Evolutionary conservation across 2,113 vertebrate species (phyloP).

Genomic region (Triplophysa tibetana): DNA sequence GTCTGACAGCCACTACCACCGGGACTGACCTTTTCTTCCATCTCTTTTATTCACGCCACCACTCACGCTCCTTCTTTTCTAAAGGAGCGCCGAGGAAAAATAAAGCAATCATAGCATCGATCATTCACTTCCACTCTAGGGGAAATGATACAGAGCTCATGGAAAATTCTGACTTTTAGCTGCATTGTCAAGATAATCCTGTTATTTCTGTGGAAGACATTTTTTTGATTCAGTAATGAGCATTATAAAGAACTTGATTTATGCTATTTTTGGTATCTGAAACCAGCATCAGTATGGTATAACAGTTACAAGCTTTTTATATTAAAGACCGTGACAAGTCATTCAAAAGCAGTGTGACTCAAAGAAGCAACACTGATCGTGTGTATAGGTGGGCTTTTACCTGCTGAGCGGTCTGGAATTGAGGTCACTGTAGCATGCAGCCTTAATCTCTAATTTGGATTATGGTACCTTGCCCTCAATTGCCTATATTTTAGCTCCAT

Average conservation of each 20-base stretch:
- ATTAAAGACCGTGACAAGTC: too few relatives aligned
- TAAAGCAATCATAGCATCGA: slow-evolving; percentile 14
- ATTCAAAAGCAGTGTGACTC: background rate
- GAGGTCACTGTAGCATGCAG: slow-evolving; percentile 34
- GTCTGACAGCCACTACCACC: slow-evolving; percentile 47
- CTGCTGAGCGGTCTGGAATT: slow-evolving; percentile 25
- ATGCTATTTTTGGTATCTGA: background rate
- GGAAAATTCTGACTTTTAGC: slow-evolving; percentile 9
- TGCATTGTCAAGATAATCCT: slow-evolving; percentile 14
- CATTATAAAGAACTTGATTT: background rate
- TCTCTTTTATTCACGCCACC: slow-evolving; percentile 8
- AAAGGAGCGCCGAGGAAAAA: slow-evolving; percentile 26
- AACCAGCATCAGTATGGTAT: too few relatives aligned
- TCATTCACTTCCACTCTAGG: slow-evolving; percentile 25
- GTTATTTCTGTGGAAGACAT: slow-evolving; percentile 22
- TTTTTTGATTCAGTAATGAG: background rate
- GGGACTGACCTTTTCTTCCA: slow-evolving; percentile 52
- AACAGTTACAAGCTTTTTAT: background rate
- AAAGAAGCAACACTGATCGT: background rate
- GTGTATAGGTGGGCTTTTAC: background rate
- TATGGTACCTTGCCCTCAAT: slow-evolving; percentile 13
- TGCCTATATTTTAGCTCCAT: slow-evolving; percentile 42
- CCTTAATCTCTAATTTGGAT: slow-evolving; percentile 51
- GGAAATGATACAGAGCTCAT: slow-evolving; percentile 10
- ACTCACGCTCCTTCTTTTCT: slow-evolving; percentile 17